Percentiles rank a stretch among this genome's conserved stretches.
These are phyloP conservation scores for Ramazzottius varieornatus DNA, from an alignment of 2,888 invertebrate genomes.

Conservation along the genomic window DNA sequence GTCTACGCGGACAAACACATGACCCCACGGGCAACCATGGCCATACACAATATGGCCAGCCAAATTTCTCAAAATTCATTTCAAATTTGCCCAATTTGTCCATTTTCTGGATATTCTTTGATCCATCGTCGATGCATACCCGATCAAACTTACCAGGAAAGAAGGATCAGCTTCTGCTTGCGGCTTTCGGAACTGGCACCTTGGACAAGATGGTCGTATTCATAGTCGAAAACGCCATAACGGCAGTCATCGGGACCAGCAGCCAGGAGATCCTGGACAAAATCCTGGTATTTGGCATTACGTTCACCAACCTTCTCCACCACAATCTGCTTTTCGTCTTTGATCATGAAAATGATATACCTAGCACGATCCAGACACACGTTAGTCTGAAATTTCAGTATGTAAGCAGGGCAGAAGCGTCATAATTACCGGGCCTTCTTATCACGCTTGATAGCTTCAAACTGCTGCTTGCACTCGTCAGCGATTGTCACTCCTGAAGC, in stretches of 20 bases:
- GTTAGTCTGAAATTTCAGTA: too few relatives aligned
- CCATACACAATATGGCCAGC: too few relatives aligned
- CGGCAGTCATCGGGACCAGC: conserved; percentile 72
- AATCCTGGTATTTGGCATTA: conserved; percentile 71
- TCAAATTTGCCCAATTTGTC: too few relatives aligned
- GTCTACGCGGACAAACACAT: too few relatives aligned
- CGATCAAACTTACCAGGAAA: conserved; percentile 55
- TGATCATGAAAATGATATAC: conserved; percentile 66
- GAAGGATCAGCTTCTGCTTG: conserved; percentile 88
- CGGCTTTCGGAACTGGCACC: conserved; percentile 65
- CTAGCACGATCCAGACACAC: too few relatives aligned
- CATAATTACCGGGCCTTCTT: conserved; percentile 62
- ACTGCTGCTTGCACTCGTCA: conserved; percentile 73
- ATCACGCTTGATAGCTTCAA: conserved; percentile 89
- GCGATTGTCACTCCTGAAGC: conserved; percentile 85
- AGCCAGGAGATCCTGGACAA: conserved; percentile 72
- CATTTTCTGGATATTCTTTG: too few relatives aligned
- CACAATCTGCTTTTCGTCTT: conserved; percentile 81
- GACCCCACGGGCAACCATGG: too few relatives aligned
- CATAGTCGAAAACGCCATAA: conserved; percentile 83
- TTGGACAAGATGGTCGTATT: conserved; percentile 60
- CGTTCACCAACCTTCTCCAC: conserved; percentile 59
- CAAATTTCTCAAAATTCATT: too few relatives aligned
- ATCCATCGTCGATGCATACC: too few relatives aligned
- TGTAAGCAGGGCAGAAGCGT: too few relatives aligned